Evolutionary conservation across 1,140 invertebrate species (phyloP).

Genomic region (Ceratosolen fusciceps): DNA sequence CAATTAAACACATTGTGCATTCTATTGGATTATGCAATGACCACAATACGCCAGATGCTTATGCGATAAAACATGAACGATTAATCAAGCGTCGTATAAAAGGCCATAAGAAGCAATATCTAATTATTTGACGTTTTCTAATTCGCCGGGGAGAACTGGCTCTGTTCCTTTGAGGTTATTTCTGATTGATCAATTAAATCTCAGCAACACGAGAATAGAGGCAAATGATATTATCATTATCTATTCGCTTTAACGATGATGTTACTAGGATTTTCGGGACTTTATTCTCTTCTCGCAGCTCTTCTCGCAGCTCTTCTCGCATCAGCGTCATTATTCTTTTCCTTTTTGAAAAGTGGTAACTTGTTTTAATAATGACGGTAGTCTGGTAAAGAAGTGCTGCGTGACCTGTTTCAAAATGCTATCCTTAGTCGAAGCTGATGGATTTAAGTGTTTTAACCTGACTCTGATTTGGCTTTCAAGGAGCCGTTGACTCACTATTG

Average conservation of each 20-base stretch:
- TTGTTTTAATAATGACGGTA: not conserved
- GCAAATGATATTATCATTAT: not conserved
- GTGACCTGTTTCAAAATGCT: conserved; percentile 3
- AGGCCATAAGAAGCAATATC: not conserved
- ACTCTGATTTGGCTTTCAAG: not conserved
- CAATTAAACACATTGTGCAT: too few species aligned
- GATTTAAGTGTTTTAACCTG: conserved; percentile 2
- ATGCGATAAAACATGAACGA: too few species aligned
- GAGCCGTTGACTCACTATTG: not conserved
- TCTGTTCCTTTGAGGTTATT: not conserved
- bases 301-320: not conserved
- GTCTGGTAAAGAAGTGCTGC: not conserved
- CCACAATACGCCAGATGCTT: too few species aligned
- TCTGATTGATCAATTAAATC: conserved; percentile 8
- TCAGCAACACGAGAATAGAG: not conserved
- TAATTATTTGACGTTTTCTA: not conserved
- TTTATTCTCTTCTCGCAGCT: too few species aligned
- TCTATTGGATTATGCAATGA: too few species aligned
- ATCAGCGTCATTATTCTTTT: not conserved
- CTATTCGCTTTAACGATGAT: not conserved
- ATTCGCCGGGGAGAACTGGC: not conserved
- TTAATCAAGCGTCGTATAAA: too few species aligned
- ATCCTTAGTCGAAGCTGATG: conserved; percentile 1
- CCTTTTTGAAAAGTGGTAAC: not conserved
- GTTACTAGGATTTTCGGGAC: not conserved